Evolutionary conservation across 2,113 vertebrate species (phyloP), one percentile per base, ranked within the genome.

Genomic region (Gadus macrocephalus): DNA sequence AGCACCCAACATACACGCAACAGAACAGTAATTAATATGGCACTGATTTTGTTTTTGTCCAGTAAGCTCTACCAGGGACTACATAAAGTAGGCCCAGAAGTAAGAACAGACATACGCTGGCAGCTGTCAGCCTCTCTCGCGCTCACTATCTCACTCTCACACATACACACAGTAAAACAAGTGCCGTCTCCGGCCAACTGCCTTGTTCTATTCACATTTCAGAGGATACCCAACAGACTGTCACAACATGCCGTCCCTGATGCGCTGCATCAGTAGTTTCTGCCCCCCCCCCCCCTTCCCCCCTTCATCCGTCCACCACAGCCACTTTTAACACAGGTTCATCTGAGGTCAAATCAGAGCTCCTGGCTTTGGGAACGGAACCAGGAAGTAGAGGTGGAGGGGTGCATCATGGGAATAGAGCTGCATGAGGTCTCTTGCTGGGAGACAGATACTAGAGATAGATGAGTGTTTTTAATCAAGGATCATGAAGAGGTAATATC

Each of bases 301-400:
- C 68, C 71, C 66, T 2, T 60, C 72, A 19, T 66, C 75, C 78
- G 76, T 78, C 75, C 74, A 74, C 77, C 77, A 71, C 66, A 62
- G 77, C 42, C 6, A 66, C 77, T 80, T 88, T 79, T 83, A 85
- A 90, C 68, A 6, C 25, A 14, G 53, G 73, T 28, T 70, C 74
- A 66, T 75, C 73, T 82, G 80, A 70, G 80, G 79, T 87, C 82
- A 71, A 71, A 65, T 72, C 59, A 66, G 59, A 74, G 78, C 73
- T 71, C 42, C 42, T 3, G 8, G 42, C 42, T 28, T 76, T 73
- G 77, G 68, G 61, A 19, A 28, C 5, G 17, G 62, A 67, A 67
- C 3, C 68, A 28, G 49, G 49, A 55, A 1, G 20, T 14, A 14
- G 8, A 49, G 42, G 42, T 49, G 42, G 42, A 49, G 7, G 5